phyloP scores from a whole-genome alignment of 2,113 vertebrate species.

The Beaufortia kweichowensis region DNA sequence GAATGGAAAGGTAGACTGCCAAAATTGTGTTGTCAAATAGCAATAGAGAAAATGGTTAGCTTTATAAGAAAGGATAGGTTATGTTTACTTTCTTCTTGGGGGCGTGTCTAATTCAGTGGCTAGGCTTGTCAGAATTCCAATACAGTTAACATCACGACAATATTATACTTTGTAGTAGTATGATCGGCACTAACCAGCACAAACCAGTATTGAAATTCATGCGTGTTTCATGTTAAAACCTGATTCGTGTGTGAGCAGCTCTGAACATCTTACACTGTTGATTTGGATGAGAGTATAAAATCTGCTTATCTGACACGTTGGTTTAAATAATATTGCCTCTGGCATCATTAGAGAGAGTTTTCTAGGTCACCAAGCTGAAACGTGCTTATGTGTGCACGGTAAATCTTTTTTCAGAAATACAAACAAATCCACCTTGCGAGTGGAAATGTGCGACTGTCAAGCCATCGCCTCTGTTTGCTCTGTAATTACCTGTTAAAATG shows the following conservation, averaged over 20 bases:
- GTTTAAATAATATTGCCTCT: conserved; percentile 35
- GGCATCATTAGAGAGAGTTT: conserved; percentile 39
- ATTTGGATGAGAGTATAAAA: background rate
- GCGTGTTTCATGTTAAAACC: background rate
- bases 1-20: background rate
- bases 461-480: conserved; percentile 42
- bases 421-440: conserved; percentile 67
- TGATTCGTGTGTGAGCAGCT: background rate
- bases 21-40: no score
- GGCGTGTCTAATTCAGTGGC: no score
- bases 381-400: conserved; percentile 12
- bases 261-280: conserved; percentile 4
- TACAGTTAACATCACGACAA: no score
- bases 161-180: no score
- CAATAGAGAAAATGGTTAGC: no score
- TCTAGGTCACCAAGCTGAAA: conserved; percentile 38
- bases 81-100: no score
- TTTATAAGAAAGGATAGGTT: no score
- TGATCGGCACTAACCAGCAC: no score
- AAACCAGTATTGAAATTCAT: background rate
- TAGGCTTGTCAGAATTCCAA: no score
- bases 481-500: conserved; percentile 7
- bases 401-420: conserved; percentile 52
- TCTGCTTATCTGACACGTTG: conserved; percentile 4
- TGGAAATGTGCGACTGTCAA: conserved; percentile 65